Evolutionary conservation across 92 coral and sea anemone genomes (phyloP), one percentile per base, ranked within the genome.

Genomic region (Actinostola sp.): DNA sequence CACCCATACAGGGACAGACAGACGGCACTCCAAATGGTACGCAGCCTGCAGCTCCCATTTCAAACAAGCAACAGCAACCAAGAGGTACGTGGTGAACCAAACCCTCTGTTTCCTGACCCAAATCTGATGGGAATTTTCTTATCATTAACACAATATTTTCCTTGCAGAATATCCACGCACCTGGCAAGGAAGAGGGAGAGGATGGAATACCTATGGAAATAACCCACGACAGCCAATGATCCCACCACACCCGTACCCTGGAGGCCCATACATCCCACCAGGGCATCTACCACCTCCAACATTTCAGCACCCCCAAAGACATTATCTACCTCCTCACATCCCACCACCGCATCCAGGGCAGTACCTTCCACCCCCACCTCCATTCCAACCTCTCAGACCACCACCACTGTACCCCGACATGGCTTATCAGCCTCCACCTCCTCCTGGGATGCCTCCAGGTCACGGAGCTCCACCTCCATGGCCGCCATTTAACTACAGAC

Each of bases 151-250:
- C 15, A 28, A 28, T 39, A 14, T 28, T 29, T 70, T 34, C 11
- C 9, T 39, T 52, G 14, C 41, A 71, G 77, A 25, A 12, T 57
- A 10, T 44, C 33, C 35, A 12, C 44, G 66, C 16, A 56, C 45
- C 15, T 71, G 66, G 66, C 66, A 71, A 71, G 77, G 77, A 41
- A 71, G 66, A 58, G 77, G 77, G 15, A 38, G 77, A 43, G 77
- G 77, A 13, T 33, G 56, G 55, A 29, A 58, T 15, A 11, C 29
- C 53, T 26, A 17, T 8, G 15, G 20, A 15, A 45, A 73, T 32
- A 24, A 73, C 14, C 42, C 61, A 9, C 36, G 38, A 57, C 63
- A 46, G 4, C 50, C 21, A 1, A 29, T 20, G n/a, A 29, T 36
- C 8, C 38, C 77, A 21, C 53, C 53, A 46, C 55, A 57, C 35